Conservation (phyloP, 2,797 vertebrate genomes). For the Sebastes umbrosus region DNA sequence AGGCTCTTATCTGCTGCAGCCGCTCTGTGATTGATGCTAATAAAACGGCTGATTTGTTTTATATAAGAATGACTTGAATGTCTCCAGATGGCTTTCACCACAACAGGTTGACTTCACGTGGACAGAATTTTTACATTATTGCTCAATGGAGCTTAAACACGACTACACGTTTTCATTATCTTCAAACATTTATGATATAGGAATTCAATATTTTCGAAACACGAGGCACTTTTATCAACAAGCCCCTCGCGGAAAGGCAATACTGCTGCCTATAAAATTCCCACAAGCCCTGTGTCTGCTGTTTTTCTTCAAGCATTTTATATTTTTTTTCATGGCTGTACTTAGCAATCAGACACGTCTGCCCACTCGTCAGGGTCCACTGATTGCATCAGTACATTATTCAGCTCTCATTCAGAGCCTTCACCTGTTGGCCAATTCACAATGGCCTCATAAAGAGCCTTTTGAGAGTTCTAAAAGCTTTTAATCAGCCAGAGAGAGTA, state of each 20-base stretch:
- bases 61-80: background rate
- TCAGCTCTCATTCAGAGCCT: slow-evolving; percentile 33
- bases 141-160: background rate
- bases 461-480: slow-evolving; percentile 4
- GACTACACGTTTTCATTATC: background rate
- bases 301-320: background rate
- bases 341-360: slow-evolving; percentile 24
- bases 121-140: background rate
- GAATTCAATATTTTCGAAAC: background rate
- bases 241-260: background rate
- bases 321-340: background rate
- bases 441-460: slow-evolving; percentile 15
- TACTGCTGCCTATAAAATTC: background rate
- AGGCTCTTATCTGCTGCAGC: background rate
- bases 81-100: background rate
- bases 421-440: slow-evolving; percentile 17
- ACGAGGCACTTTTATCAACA: background rate
- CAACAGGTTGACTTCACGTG: background rate
- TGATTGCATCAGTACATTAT: slow-evolving; percentile 48
- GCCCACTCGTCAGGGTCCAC: slow-evolving; percentile 2
- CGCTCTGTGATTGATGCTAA: background rate
- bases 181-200: background rate
- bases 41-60: slow-evolving; percentile 8
- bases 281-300: background rate
- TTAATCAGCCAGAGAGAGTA: slow-evolving; percentile 5